A percentile compares a stretch with the other conserved stretches of the same genome.
Conservation (phyloP, 2,113 vertebrate species). For the Corythaeola cristata region DNA sequence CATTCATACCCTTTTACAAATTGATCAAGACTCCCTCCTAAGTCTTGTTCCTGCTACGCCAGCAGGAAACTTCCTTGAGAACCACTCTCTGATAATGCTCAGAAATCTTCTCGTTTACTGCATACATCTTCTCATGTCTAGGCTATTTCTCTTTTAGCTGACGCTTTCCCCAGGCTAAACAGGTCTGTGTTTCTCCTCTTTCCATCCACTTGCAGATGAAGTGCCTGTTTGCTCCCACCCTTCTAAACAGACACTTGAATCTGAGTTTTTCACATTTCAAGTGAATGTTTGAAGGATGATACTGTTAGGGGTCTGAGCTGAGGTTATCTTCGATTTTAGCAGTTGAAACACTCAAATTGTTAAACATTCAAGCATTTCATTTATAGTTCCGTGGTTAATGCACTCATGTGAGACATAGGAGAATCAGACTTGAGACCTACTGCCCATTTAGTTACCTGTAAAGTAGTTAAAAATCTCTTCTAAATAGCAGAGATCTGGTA, state of each 20-base stretch:
- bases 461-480: background rate
- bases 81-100: background rate
- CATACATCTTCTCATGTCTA: background rate
- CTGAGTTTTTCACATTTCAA: background rate
- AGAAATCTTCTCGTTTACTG: background rate
- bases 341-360: background rate
- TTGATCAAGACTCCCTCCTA: background rate
- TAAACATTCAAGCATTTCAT: background rate
- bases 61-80: background rate
- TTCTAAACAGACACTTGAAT: background rate
- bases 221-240: background rate
- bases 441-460: background rate
- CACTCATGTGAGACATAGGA: background rate
- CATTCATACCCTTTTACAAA: background rate
- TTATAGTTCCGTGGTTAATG: background rate
- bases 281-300: background rate
- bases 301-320: background rate
- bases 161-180: background rate
- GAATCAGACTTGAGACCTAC: background rate
- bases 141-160: background rate
- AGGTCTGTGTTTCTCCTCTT: background rate
- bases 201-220: background rate
- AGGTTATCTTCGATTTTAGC: background rate
- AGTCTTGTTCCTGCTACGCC: background rate
- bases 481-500: background rate